phyloP scores from a whole-genome alignment of 1,140 invertebrate genomes.

The Helicorthomorpha holstii region DNA sequence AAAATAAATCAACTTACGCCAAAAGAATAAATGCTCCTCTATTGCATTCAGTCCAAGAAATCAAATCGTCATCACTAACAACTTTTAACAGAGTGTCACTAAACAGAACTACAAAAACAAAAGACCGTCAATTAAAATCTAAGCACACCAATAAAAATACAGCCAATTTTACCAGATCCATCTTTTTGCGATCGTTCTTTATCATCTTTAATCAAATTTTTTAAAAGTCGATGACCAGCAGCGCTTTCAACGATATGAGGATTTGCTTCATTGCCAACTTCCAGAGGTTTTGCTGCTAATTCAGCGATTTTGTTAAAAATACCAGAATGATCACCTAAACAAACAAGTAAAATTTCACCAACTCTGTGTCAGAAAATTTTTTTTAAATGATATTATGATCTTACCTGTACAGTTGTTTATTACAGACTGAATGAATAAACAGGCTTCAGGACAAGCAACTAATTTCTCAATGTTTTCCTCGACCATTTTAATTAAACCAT shows the following conservation, averaged over 20 bases:
- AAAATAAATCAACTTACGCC: not conserved
- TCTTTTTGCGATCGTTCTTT: not conserved
- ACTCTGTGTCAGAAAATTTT: not conserved
- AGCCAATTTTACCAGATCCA: not conserved
- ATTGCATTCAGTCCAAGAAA: not conserved
- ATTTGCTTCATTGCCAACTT: not conserved
- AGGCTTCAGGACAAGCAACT: not conserved
- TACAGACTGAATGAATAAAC: not conserved
- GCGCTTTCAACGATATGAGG: not conserved
- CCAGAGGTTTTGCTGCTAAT: not conserved
- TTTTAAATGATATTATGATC: not conserved
- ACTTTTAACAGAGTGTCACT: not conserved
- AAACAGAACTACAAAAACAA: not conserved
- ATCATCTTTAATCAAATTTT: not conserved
- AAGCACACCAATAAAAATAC: not conserved
- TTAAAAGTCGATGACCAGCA: not conserved
- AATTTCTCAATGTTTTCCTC: not conserved
- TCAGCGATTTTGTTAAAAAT: not conserved
- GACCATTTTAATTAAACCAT: not conserved
- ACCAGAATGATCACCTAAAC: not conserved
- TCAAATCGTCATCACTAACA: not conserved
- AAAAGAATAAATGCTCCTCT: not conserved
- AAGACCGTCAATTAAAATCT: not conserved
- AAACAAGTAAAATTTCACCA: not conserved
- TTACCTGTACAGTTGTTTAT: not conserved